Conservation (phyloP, 2,888 invertebrate species). For the Yponomeuta plumbellus region DNA sequence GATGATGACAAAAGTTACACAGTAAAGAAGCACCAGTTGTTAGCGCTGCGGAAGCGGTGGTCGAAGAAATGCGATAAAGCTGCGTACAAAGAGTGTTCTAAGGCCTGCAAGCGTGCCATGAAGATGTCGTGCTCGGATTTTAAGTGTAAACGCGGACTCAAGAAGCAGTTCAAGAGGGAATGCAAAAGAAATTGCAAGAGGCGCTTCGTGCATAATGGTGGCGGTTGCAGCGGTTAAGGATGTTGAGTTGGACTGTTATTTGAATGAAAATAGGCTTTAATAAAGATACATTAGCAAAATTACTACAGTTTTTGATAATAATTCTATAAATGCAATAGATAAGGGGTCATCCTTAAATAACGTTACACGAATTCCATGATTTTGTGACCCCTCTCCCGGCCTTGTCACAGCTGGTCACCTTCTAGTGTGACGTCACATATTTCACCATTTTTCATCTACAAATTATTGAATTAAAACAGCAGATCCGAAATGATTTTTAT, state of each 20-base stretch:
- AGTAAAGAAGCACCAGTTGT: background rate
- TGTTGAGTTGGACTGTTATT: too few species aligned
- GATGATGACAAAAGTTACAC: background rate
- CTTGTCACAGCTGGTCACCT: too few species aligned
- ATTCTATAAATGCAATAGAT: too few species aligned
- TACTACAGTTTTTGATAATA: background rate
- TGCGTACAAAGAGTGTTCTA: background rate
- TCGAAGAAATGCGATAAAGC: background rate
- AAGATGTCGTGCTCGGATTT: background rate
- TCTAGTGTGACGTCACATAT: too few species aligned
- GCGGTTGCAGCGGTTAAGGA: background rate
- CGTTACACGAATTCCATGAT: too few species aligned
- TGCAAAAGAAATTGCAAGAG: background rate
- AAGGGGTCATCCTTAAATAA: too few species aligned
- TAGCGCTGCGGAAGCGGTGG: background rate
- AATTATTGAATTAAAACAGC: too few species aligned
- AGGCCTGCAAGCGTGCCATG: background rate
- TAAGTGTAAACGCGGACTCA: background rate
- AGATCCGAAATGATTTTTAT: too few species aligned
- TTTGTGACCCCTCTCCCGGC: too few species aligned
- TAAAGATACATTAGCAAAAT: background rate
- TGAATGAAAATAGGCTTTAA: background rate
- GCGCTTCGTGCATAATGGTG: background rate
- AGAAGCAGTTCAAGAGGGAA: background rate
- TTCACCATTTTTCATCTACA: too few species aligned